Percentiles rank a stretch among this genome's conserved stretches.
These are phyloP conservation scores for Callyntrura guangdongensis DNA, from an alignment of 2,888 invertebrate genomes.

Conservation along the genomic window DNA sequence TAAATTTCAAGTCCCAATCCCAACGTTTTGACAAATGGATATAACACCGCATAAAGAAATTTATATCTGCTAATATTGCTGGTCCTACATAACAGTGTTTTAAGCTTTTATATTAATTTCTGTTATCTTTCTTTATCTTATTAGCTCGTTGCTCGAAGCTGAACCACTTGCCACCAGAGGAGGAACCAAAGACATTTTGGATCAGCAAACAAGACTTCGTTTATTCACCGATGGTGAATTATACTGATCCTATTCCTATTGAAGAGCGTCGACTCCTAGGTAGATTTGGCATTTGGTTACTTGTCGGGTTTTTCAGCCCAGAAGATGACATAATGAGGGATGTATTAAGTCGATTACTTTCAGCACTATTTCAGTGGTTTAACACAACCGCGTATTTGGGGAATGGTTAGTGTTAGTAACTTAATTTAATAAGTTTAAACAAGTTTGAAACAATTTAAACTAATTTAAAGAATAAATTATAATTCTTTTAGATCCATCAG, in stretches of 20 bases:
- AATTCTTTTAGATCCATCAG: conserved; percentile 87
- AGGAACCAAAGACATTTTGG: conserved; percentile 81
- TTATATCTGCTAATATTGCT: too few relatives aligned
- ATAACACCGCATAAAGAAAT: too few relatives aligned
- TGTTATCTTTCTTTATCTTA: too few relatives aligned
- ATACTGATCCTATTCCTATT: conserved; percentile 90
- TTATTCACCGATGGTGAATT: conserved; percentile 85
- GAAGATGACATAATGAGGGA: conserved; percentile 85
- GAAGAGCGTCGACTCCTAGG: conserved; percentile 96
- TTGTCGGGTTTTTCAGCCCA: conserved; percentile 92
- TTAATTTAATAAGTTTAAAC: not conserved
- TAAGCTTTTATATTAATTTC: too few relatives aligned
- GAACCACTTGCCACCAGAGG: conserved; percentile 90
- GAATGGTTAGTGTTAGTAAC: conserved; percentile 89
- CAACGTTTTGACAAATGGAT: too few relatives aligned
- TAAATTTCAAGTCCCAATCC: too few relatives aligned
- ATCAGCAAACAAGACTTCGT: conserved; percentile 83
- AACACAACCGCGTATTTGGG: conserved; percentile 98
- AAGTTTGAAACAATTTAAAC: not conserved
- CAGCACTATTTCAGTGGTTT: conserved; percentile 99
- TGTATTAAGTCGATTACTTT: conserved; percentile 94
- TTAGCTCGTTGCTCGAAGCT: conserved; percentile 95
- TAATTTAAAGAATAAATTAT: not conserved
- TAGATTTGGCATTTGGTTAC: conserved; percentile 98
- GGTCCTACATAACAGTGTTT: too few relatives aligned